Conservation (phyloP, 2,113 vertebrate genomes). For the Pangasianodon hypophthalmus region DNA sequence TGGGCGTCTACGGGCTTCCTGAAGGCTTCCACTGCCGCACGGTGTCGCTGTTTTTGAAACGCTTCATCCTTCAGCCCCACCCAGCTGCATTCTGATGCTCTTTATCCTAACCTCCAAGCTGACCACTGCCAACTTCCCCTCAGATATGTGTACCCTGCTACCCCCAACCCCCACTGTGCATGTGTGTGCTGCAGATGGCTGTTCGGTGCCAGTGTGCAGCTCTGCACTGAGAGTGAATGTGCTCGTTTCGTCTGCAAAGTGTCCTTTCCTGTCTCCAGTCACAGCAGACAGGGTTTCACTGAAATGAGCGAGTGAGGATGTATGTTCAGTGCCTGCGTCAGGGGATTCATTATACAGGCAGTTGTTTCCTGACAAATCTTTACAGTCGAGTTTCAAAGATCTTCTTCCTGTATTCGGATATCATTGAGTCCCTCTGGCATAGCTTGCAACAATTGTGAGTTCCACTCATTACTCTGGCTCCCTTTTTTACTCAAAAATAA, state of each 20-base stretch:
- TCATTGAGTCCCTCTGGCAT: neutral
- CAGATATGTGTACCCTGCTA: conserved; percentile 39
- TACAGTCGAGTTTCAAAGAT: neutral
- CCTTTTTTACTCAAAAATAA: neutral
- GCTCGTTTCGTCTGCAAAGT: conserved; percentile 30
- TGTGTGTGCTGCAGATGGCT: conserved; percentile 35
- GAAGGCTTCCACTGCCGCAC: neutral
- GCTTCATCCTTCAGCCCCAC: conserved; percentile 24
- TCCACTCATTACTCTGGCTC: neutral
- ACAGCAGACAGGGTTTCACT: conserved; percentile 4
- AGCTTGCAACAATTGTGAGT: neutral
- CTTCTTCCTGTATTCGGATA: neutral
- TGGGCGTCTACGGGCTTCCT: neutral
- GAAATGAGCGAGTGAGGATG: neutral
- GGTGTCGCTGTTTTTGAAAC: neutral
- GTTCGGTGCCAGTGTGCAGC: conserved; percentile 31
- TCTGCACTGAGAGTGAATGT: conserved; percentile 6
- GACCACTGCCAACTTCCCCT: conserved; percentile 40
- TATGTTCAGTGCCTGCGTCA: neutral
- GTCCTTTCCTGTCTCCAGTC: conserved; percentile 11
- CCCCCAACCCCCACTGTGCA: conserved; percentile 31
- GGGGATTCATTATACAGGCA: neutral
- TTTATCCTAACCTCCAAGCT: conserved; percentile 29
- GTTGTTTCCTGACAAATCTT: neutral
- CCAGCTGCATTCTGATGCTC: conserved; percentile 41